Evolutionary conservation across 2,113 vertebrate genomes (phyloP).

Genomic region (Odontesthes bonariensis): DNA sequence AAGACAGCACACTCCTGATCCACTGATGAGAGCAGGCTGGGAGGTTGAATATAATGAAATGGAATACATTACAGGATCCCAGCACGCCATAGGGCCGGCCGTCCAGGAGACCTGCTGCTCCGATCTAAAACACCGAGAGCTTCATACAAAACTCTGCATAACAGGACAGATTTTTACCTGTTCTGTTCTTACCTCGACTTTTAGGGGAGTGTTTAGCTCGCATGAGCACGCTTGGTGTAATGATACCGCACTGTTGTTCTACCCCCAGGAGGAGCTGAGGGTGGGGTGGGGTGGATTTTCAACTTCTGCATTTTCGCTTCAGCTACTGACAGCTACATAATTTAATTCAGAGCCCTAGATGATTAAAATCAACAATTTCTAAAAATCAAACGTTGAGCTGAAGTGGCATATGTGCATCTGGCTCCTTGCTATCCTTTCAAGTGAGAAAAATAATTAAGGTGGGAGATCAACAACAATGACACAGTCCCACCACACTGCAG

Average conservation of each 20-base stretch:
- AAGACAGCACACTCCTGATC: constrained; percentile 67
- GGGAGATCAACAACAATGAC: constrained; percentile 15
- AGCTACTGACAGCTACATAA: constrained; percentile 19
- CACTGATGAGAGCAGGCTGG: constrained; percentile 75
- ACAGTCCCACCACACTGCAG: neutral
- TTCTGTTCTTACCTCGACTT: constrained; percentile 8
- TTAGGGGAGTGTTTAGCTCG: neutral
- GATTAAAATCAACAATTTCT: constrained; percentile 36
- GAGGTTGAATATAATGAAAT: constrained; percentile 74
- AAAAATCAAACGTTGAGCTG: constrained; percentile 23
- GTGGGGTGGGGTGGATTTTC: neutral
- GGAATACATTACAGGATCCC: constrained; percentile 65
- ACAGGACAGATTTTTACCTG: constrained; percentile 12
- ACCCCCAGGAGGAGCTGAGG: constrained; percentile 7
- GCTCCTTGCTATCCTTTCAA: constrained; percentile 38
- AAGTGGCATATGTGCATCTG: constrained; percentile 47
- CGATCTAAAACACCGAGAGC: constrained; percentile 15
- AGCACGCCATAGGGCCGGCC: constrained; percentile 35
- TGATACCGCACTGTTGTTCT: constrained; percentile 4
- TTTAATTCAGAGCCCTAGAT: constrained; percentile 1
- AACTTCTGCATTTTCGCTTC: constrained; percentile 4
- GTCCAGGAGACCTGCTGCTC: constrained; percentile 36
- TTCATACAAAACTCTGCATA: constrained; percentile 9
- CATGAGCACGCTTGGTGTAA: neutral
- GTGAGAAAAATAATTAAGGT: constrained; percentile 30